Evolutionary conservation across 2,888 invertebrate species (phyloP), one percentile per base, ranked within the genome.

Genomic region (Abscondita cerata): DNA sequence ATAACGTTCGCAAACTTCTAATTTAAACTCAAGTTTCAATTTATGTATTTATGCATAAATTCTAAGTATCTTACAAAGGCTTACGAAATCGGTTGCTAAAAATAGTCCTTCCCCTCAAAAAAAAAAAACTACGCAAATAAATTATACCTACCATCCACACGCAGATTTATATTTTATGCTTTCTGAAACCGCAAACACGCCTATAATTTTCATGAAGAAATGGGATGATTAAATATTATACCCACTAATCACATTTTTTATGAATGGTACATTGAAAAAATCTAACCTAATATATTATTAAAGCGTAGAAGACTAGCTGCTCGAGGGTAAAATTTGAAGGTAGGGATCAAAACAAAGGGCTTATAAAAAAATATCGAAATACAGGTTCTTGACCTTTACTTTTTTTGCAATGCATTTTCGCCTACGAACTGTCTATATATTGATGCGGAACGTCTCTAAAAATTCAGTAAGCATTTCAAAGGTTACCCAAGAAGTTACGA

Each of bases 201-300:
- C 36, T 6, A 13, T 40, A 40, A 40, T 40, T 40, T 40, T 15
- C 8, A 40, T 36, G 36, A 36, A 36, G 12, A 25, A 25, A 25
- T 25, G 6, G 25, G 25, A 25, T 25, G 36, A n/a, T 12, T 4
- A 36, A 36, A 44, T 44, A 11, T 11, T 8, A 16, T 44, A 44
- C 44, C 44, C 11, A 44, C 44, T n/a, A 44, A 44, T 44, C 44
- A 44, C 8, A 18, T 44, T 44, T 44, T 44, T 44, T 13, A 13
- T 13, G 15, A 2, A 36, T 11, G 12, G n/a, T 41, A 41, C 16
- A 8, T 41, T 12, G 16, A 41, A 41, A 41, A 41, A 18, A 44
- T 44, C 44, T 44, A 51, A 51, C 51, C 51, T 51, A 51, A 51
- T 34, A 31, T 51, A 16, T 51, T 34, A 51, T 51, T 51, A 51